Percentiles rank a stretch among this genome's conserved stretches.
Evolutionary conservation across 2,888 invertebrate genomes (phyloP).

Genomic region (Ischnus inquisitorius): DNA sequence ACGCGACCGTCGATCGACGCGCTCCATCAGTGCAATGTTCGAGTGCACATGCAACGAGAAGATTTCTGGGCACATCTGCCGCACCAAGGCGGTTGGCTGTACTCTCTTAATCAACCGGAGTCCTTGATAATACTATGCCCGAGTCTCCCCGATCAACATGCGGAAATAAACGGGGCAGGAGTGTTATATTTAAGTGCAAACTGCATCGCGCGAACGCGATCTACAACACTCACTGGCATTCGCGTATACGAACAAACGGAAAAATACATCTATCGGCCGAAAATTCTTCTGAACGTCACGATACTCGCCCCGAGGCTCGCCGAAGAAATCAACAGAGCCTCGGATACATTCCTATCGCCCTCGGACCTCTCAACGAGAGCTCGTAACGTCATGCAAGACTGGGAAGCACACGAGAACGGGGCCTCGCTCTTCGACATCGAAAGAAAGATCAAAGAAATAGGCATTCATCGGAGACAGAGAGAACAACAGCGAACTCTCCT

Average conservation of each 20-base stretch:
- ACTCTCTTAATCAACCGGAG: not conserved
- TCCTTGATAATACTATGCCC: not conserved
- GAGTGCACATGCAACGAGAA: not conserved
- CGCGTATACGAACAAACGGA: not conserved
- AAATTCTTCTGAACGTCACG: not conserved
- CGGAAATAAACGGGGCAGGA: not conserved
- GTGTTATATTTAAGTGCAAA: not conserved
- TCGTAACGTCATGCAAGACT: not conserved
- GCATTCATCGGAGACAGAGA: slow-evolving; percentile 1
- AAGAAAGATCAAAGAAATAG: not conserved
- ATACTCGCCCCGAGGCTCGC: not conserved
- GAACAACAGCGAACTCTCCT: slow-evolving; percentile 3
- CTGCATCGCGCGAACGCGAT: not conserved
- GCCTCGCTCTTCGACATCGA: slow-evolving; percentile 3
- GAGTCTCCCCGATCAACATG: not conserved
- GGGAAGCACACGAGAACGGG: not conserved
- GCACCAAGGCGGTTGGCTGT: not conserved
- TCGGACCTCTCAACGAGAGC: not conserved
- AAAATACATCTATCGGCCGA: not conserved
- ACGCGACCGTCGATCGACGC: not conserved
- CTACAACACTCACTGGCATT: not conserved
- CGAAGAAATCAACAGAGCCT: not conserved
- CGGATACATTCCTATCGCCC: too few relatives aligned
- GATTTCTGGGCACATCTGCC: not conserved
- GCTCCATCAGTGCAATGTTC: not conserved